Conservation (phyloP, 2,888 invertebrate species). For the Sphecodes monilicornis region DNA sequence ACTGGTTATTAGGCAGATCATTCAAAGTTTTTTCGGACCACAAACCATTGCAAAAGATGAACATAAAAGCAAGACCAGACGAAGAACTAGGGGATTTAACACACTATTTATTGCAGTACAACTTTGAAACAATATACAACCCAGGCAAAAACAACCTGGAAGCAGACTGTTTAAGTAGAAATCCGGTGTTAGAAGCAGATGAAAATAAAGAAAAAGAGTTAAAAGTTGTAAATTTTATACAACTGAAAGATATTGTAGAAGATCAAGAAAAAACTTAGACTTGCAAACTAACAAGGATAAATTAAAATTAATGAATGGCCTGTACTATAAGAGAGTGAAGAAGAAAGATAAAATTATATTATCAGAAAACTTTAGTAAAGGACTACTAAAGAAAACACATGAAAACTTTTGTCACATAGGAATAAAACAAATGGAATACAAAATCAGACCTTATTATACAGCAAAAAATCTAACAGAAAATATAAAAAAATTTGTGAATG, state of each 20-base stretch:
- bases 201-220: slow-evolving; percentile 4
- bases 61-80: slow-evolving; percentile 16
- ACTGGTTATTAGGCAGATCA: neutral
- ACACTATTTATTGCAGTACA: slow-evolving; percentile 27
- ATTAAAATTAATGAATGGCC: neutral
- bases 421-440: slow-evolving; percentile 13
- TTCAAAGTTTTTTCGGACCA: slow-evolving; percentile 27
- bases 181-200: neutral
- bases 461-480: slow-evolving; percentile 13
- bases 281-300: slow-evolving; percentile 5
- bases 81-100: too few species aligned
- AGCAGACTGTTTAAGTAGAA: neutral
- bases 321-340: slow-evolving; percentile 2
- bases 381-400: slow-evolving; percentile 6
- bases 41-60: slow-evolving; percentile 33
- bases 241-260: slow-evolving; percentile 11
- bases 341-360: slow-evolving; percentile 10
- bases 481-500: slow-evolving; percentile 3
- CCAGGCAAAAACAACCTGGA: slow-evolving; percentile 27
- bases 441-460: slow-evolving; percentile 15
- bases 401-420: slow-evolving; percentile 9
- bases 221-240: slow-evolving; percentile 13
- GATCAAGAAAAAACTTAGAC: slow-evolving; percentile 3
- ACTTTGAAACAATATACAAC: slow-evolving; percentile 25
- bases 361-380: neutral